Conservation (phyloP, 1,140 invertebrate genomes). For the Drosophila sp. region DNA sequence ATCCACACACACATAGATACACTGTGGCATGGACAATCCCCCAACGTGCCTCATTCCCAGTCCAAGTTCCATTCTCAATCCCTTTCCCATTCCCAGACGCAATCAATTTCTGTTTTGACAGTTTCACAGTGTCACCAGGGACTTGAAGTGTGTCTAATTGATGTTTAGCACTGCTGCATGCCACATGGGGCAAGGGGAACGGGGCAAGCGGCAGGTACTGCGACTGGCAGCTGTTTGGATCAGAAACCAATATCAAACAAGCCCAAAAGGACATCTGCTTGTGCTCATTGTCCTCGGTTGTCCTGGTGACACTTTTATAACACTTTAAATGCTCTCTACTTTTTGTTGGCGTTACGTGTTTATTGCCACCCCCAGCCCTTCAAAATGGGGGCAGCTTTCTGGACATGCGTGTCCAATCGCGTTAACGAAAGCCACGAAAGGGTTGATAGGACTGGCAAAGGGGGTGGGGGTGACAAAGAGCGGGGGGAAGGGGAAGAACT, state of each 20-base stretch:
- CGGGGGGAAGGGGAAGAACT: not conserved
- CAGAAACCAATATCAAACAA: slow-evolving; percentile 65
- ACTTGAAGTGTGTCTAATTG: slow-evolving; percentile 81
- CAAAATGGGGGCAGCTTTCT: not conserved
- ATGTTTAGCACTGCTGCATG: slow-evolving; percentile 46
- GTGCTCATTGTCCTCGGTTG: slow-evolving; percentile 71
- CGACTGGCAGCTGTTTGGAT: slow-evolving; percentile 67
- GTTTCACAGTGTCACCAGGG: slow-evolving; percentile 63
- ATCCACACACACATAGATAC: slow-evolving; percentile 45
- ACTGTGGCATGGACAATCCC: slow-evolving; percentile 15
- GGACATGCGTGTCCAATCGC: slow-evolving; percentile 81
- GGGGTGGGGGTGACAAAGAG: not conserved
- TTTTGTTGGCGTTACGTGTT: slow-evolving; percentile 69
- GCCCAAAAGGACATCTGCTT: slow-evolving; percentile 60
- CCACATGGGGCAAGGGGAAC: slow-evolving; percentile 15
- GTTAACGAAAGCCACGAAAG: slow-evolving; percentile 63
- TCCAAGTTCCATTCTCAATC: not conserved
- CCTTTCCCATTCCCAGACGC: slow-evolving; percentile 68
- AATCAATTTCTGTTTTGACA: slow-evolving; percentile 83
- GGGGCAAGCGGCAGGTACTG: not conserved
- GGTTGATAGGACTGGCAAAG: slow-evolving; percentile 49
- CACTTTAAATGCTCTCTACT: slow-evolving; percentile 75
- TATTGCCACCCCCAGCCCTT: slow-evolving; percentile 54
- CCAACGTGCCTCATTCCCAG: not conserved
- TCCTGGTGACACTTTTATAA: slow-evolving; percentile 79